Evolutionary conservation across 2,113 vertebrate species (phyloP), one percentile per base, ranked within the genome.

Genomic region (Melanostigma gelatinosum): DNA sequence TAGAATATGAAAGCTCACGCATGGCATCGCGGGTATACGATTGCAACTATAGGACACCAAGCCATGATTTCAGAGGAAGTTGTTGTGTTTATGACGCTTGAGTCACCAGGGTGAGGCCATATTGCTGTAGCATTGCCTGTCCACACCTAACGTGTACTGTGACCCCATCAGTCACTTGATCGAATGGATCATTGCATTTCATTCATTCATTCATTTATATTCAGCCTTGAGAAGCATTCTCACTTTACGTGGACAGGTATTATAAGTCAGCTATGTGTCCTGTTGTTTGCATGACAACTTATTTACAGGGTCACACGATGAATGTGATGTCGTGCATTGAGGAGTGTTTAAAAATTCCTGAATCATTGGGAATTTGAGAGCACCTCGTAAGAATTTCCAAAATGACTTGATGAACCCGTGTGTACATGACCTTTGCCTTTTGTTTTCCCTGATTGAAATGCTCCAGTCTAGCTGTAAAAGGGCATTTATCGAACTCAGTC

Each of bases 121-220:
- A 48, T 38, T 69, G 27, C 64, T 78, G 36, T 6, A 54, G 22
- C 42, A 46, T 60, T 72, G 63, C 38, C 64, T 46, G 82, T 77
- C 81, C 79, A 72, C 85, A 77, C 80, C 85, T 84, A 71, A 72
- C 32, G 54, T 85, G 86, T 77, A 87, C 86, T 71, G 60, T 77
- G 78, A 89, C 87, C 89, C 82, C 58, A 62, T 82, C 72, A 80
- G 72, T 75, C 75, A 80, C 72, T 52, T 46, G 82, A 89, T 89
- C 85, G 81, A 60, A 77, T 66, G 29, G 60, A 40, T 20, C 55
- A 86, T 81, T 42, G 22, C 66, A 29, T 70, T 58, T 79, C 78
- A 77, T 86, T 85, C 88, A 80, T 24, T 24, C 24, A 24, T 24
- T 24, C 24, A 24, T 24, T 77, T 44, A 29, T 55, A 65, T 70